phyloP scores from a whole-genome alignment of 1,140 invertebrate genomes.

The Eciton burchellii region DNA sequence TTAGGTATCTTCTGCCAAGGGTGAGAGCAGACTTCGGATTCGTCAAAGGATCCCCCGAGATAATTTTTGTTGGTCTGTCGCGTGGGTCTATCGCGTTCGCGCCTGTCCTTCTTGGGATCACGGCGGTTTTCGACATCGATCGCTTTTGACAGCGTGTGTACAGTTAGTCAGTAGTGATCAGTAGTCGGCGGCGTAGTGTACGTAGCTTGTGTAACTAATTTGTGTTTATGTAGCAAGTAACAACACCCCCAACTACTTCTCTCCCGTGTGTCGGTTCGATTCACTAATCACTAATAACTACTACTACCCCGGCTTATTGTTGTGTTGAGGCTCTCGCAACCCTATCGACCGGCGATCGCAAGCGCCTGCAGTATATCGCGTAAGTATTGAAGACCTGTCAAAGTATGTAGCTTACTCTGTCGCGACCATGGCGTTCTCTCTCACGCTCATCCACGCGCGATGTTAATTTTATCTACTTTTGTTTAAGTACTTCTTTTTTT shows the following conservation, averaged over 20 bases:
- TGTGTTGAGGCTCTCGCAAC: slow-evolving; percentile 80
- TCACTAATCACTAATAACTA: slow-evolving; percentile 85
- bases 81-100: slow-evolving; percentile 10
- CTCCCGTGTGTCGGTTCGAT: slow-evolving; percentile 82
- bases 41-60: background rate
- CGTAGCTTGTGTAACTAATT: slow-evolving; percentile 86
- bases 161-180: slow-evolving; percentile 72
- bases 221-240: slow-evolving; percentile 85
- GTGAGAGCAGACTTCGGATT: background rate
- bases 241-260: slow-evolving; percentile 81
- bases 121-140: slow-evolving; percentile 40
- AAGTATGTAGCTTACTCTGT: slow-evolving; percentile 75
- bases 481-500: slow-evolving; percentile 9
- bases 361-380: slow-evolving; percentile 72
- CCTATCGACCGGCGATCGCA: slow-evolving; percentile 74
- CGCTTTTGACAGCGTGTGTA: slow-evolving; percentile 46
- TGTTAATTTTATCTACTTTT: slow-evolving; percentile 66
- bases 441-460: slow-evolving; percentile 42
- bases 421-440: slow-evolving; percentile 28
- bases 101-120: slow-evolving; percentile 14
- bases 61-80: background rate
- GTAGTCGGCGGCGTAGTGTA: slow-evolving; percentile 76
- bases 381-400: slow-evolving; percentile 73
- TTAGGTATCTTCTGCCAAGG: background rate
- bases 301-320: slow-evolving; percentile 73